These are phyloP conservation scores for Nicator chloris DNA, from an alignment of 2,113 vertebrate species.

Conservation along the genomic window DNA sequence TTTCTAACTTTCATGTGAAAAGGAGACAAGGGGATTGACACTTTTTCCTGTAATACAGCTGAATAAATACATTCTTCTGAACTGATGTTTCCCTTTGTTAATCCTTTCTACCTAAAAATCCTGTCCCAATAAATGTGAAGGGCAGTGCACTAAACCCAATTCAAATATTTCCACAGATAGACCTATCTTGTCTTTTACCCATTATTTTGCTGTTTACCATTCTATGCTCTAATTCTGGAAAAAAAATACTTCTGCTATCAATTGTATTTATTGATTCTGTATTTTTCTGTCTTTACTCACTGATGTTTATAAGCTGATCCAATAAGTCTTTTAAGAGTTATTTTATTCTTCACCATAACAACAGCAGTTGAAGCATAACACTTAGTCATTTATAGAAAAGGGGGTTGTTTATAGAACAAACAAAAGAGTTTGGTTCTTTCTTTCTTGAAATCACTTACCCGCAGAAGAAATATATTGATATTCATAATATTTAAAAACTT, in stretches of 20 bases:
- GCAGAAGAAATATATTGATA: not conserved
- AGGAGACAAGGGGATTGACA: not conserved
- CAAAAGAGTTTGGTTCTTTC: not conserved
- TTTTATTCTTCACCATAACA: not conserved
- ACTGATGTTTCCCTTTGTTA: not conserved
- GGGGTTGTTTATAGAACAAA: not conserved
- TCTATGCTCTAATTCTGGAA: not conserved
- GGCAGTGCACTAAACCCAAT: not conserved
- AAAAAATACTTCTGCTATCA: not conserved
- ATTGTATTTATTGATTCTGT: not conserved
- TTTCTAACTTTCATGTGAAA: not conserved
- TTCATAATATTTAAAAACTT: not conserved
- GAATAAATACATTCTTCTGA: not conserved
- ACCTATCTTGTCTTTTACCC: not conserved
- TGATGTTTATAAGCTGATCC: not conserved
- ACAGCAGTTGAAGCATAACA: not conserved
- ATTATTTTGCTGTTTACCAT: not conserved
- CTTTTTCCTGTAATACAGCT: not conserved
- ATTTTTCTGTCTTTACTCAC: not conserved
- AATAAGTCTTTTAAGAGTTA: not conserved
- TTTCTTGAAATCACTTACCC: not conserved
- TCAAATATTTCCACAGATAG: not conserved
- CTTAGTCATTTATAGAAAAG: not conserved
- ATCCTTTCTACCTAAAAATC: not conserved
- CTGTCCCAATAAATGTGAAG: not conserved